Conservation (phyloP, 2,888 invertebrate genomes). For the Diadromus collaris region DNA sequence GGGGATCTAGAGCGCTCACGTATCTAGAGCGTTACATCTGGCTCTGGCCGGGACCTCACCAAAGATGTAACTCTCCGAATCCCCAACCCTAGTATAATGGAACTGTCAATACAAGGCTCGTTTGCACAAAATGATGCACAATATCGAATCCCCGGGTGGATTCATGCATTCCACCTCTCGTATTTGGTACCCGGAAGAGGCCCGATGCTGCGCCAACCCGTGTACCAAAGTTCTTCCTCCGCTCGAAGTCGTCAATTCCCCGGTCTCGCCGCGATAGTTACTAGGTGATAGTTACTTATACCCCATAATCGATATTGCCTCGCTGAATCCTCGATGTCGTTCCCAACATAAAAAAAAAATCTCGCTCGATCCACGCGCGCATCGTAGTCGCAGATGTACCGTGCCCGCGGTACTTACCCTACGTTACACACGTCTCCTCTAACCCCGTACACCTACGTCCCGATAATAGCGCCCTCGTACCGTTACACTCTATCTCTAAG, state of each 20-base stretch:
- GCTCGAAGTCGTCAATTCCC: background rate
- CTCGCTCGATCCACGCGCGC: slow-evolving; percentile 36
- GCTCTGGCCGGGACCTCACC: too few species aligned
- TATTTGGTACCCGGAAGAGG: background rate
- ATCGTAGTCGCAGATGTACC: slow-evolving; percentile 37
- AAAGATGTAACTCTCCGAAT: too few species aligned
- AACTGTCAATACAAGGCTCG: too few species aligned
- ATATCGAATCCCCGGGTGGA: background rate
- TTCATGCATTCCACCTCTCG: background rate
- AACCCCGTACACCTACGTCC: slow-evolving; percentile 3
- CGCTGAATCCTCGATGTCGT: slow-evolving; percentile 52
- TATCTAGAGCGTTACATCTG: too few species aligned
- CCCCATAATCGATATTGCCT: slow-evolving; percentile 59
- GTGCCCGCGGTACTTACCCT: slow-evolving; percentile 2
- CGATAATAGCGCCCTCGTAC: slow-evolving; percentile 57
- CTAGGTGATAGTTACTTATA: slow-evolving; percentile 60
- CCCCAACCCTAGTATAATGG: too few species aligned
- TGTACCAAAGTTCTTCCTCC: background rate
- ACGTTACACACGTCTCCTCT: background rate
- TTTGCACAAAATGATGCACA: too few species aligned
- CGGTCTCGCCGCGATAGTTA: slow-evolving; percentile 50
- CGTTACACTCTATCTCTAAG: slow-evolving; percentile 66
- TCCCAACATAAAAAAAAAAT: slow-evolving; percentile 13
- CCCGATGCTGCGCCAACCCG: background rate
- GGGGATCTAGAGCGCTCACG: too few species aligned